Conservation (phyloP, 2,888 invertebrate genomes). For the Didymodactylos carnosus region DNA sequence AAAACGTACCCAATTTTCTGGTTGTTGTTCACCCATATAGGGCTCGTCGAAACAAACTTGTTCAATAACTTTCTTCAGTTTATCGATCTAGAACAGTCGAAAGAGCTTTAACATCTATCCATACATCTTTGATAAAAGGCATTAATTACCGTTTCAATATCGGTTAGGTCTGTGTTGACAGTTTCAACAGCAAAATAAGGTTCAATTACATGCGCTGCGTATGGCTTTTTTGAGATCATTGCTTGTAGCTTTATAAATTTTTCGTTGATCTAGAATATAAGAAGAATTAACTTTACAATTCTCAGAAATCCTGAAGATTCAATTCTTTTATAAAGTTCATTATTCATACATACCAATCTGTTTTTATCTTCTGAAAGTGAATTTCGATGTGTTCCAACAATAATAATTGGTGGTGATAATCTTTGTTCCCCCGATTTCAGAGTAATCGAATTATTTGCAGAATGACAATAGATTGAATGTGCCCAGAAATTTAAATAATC, state of each 20-base stretch:
- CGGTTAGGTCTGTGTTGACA: slow-evolving; percentile 17
- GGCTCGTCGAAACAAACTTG: slow-evolving; percentile 25
- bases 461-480: slow-evolving; percentile 27
- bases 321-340: too few relatives aligned
- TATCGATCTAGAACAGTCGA: background rate
- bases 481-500: slow-evolving; percentile 31
- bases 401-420: slow-evolving; percentile 31
- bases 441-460: slow-evolving; percentile 19
- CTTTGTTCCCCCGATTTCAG: slow-evolving; percentile 19
- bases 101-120: too few relatives aligned
- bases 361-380: slow-evolving; percentile 23
- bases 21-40: slow-evolving; percentile 33
- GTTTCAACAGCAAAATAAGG: slow-evolving; percentile 9
- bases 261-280: slow-evolving; percentile 25
- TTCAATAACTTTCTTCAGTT: slow-evolving; percentile 21
- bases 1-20: slow-evolving; percentile 32
- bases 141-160: slow-evolving; percentile 14
- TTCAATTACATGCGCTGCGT: slow-evolving; percentile 26
- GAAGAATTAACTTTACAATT: too few relatives aligned
- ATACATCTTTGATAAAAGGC: background rate
- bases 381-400: slow-evolving; percentile 33
- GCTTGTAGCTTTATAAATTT: slow-evolving; percentile 27
- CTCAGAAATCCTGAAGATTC: too few relatives aligned
- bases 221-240: slow-evolving; percentile 27
- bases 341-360: too few relatives aligned